Evolutionary conservation across 2,113 vertebrate species (phyloP).

Genomic region (Thymallus thymallus): DNA sequence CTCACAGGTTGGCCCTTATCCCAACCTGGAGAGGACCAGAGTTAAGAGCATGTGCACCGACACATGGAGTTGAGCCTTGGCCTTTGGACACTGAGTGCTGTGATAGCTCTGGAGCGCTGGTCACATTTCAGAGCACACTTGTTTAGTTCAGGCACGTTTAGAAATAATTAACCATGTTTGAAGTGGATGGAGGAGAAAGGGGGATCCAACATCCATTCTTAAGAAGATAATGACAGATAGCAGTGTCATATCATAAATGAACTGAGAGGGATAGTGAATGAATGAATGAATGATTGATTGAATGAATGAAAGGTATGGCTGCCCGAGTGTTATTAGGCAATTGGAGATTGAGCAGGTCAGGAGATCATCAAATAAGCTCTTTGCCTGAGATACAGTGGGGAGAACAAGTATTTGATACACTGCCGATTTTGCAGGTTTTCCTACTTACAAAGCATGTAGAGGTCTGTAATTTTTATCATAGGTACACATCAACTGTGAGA

Average conservation of each 20-base stretch:
- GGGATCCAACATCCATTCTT: constrained; percentile 3
- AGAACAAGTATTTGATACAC: no score
- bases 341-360: no score
- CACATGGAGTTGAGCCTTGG: constrained; percentile 63
- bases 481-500: no score
- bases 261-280: no score
- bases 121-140: constrained; percentile 62
- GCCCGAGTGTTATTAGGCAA: no score
- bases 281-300: no score
- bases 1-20: background rate
- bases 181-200: background rate
- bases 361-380: no score
- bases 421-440: no score
- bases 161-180: constrained; percentile 66
- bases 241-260: background rate
- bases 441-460: no score
- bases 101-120: constrained; percentile 41
- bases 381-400: no score
- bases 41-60: constrained; percentile 41
- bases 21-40: background rate
- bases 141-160: constrained; percentile 20
- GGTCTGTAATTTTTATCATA: no score
- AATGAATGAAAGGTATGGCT: no score
- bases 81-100: constrained; percentile 61
- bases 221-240: constrained; percentile 33